phyloP scores from a whole-genome alignment of 2,113 vertebrate species.

The Apodemus sylvaticus region DNA sequence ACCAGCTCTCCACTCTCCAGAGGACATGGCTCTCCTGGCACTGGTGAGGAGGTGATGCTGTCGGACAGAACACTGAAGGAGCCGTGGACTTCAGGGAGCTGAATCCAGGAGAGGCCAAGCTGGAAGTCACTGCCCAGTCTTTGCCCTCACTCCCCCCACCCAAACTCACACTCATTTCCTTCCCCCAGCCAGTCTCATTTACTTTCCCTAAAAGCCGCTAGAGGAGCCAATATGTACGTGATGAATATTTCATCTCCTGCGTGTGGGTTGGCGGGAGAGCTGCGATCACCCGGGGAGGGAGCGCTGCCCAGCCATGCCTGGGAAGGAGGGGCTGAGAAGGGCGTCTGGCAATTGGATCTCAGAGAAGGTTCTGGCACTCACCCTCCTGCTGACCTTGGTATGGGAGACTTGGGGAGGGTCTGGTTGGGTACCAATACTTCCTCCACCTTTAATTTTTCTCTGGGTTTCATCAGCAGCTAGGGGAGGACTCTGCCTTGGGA shows the following conservation, averaged over 20 bases:
- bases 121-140: background rate
- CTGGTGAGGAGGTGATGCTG: background rate
- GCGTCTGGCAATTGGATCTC: background rate
- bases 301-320: background rate
- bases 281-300: conserved; percentile 68
- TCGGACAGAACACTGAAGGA: background rate
- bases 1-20: background rate
- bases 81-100: background rate
- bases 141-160: background rate
- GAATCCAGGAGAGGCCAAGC: background rate
- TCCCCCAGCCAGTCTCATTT: conserved; percentile 86
- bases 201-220: conserved; percentile 85
- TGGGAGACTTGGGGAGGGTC: accelerated
- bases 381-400: background rate
- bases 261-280: conserved; percentile 79
- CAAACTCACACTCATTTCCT: conserved; percentile 80
- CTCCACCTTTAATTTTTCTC: background rate
- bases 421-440: accelerated
- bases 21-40: background rate
- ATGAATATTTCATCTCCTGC: conserved; percentile 89
- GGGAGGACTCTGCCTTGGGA: background rate
- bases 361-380: background rate
- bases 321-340: conserved; percentile 18
- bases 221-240: conserved; percentile 85
- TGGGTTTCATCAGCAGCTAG: background rate